Base-by-base conservation (phyloP, 2,888 invertebrate species). In the Plebejus melissa region DNA sequence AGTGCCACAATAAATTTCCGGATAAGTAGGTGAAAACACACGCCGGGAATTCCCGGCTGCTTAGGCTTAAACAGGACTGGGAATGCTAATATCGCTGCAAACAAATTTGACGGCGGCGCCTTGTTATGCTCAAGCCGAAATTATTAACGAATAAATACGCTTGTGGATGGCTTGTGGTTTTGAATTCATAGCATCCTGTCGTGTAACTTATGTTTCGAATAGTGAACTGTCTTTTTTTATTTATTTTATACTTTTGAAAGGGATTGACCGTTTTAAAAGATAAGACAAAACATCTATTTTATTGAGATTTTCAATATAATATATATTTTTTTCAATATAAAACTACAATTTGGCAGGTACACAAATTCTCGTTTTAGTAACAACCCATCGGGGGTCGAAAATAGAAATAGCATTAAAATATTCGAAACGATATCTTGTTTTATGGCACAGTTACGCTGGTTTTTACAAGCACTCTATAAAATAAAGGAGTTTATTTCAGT, bases 1-100 rank as follows among this genome's bases (percentile, higher is more conserved):
- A 79, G 80, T 77, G 79, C 79, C 80, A 78, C 78, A 58, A 69
- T 75, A 75, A 77, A 77, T 78, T 80, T 79, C 78, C 69, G 76
- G 77, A 78, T 78, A 78, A 79, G 54, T 72, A 54, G 54, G 79
- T 80, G 77, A 77, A 80, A 76, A 76, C 79, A 80, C 78, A 78
- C 77, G 75, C 70, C 72, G 76, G 76, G 77, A 74, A 80, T 77
- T 72, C 54, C 36, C 32, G 50, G 72, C 28, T 72, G 72, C 54
- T 54, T 54, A 54, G 72, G 72, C 72, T 72, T 72, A 72, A 72
- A 32, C 50, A 72, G 54, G 16, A 54, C 74, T 57, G 74, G 60
- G 74, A 60, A 74, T 41, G 38, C 58, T 72, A 72, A n/a, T 70
- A 70, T 70, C 28, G 65, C 13, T 65, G 65, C 65, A 65, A 65